Evolutionary conservation across 2,113 vertebrate species (phyloP).

Genomic region (Sylvicapra grimmia): DNA sequence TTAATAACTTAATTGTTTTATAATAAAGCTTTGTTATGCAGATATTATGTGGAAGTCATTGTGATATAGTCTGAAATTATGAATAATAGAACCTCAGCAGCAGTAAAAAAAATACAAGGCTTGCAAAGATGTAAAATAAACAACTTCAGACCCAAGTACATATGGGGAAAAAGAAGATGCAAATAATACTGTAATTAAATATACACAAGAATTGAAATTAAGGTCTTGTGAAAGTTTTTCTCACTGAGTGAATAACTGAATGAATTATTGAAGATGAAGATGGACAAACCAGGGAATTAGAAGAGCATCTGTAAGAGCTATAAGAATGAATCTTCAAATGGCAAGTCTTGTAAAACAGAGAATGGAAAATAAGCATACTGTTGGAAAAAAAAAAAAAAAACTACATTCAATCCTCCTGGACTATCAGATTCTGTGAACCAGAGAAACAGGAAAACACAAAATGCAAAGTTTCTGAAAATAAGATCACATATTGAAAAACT

Average conservation of each 20-base stretch:
- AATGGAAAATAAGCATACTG: background rate
- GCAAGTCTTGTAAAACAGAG: background rate
- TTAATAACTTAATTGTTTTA: background rate
- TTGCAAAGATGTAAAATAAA: background rate
- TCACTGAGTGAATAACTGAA: background rate
- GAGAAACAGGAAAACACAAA: background rate
- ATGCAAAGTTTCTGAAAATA: background rate
- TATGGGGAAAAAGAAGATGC: background rate
- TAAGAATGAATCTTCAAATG: background rate
- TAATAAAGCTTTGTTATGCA: background rate
- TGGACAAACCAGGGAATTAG: background rate
- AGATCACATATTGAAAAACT: background rate
- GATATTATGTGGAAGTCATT: background rate
- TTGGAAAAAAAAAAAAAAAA: background rate
- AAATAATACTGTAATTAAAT: background rate
- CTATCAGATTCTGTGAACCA: background rate
- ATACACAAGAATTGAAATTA: background rate
- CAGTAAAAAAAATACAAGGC: background rate
- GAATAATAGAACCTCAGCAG: background rate
- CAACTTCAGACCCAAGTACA: background rate
- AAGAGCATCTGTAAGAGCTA: accelerated
- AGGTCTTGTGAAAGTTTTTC: background rate
- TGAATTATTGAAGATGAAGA: background rate
- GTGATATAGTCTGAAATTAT: background rate
- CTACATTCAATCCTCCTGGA: background rate